Evolutionary conservation across 2,888 invertebrate genomes (phyloP).

Genomic region (Lycocerus yunnanus): DNA sequence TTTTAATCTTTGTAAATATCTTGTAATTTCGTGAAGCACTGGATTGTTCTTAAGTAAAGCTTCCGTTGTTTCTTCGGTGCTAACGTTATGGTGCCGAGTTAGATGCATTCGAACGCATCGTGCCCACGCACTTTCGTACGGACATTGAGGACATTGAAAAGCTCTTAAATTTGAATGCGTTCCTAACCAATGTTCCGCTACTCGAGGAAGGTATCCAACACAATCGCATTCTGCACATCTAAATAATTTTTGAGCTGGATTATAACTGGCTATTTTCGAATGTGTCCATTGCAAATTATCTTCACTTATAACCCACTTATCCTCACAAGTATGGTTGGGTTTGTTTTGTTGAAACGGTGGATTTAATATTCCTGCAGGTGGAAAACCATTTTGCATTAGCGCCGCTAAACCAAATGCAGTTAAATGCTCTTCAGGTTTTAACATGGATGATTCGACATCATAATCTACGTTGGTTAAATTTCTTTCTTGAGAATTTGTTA

Average conservation of each 20-base stretch:
- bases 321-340: conserved; percentile 45
- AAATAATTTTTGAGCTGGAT: conserved; percentile 75
- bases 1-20: conserved; percentile 71
- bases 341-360: conserved; percentile 61
- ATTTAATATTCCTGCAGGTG: conserved; percentile 67
- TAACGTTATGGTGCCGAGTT: conserved; percentile 71
- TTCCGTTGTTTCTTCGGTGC: conserved; percentile 66
- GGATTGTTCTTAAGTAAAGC: conserved; percentile 72
- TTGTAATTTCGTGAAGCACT: conserved; percentile 73
- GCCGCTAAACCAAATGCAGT: conserved; percentile 76
- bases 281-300: conserved; percentile 75
- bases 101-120: conserved; percentile 75
- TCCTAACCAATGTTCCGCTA: conserved; percentile 79
- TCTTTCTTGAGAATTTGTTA: conserved; percentile 48
- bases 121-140: conserved; percentile 77
- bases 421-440: conserved; percentile 74
- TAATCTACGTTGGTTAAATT: conserved; percentile 57
- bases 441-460: conserved; percentile 55
- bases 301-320: conserved; percentile 71
- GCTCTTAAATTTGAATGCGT: conserved; percentile 71
- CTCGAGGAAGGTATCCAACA: conserved; percentile 72
- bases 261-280: conserved; percentile 81
- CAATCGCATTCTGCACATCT: conserved; percentile 77
- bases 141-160: conserved; percentile 69
- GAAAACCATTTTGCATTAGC: conserved; percentile 75